Evolutionary conservation across 53 echinoderm and acorn worm genomes (phyloP).

Genomic region (Temnopleurus reevesii): DNA sequence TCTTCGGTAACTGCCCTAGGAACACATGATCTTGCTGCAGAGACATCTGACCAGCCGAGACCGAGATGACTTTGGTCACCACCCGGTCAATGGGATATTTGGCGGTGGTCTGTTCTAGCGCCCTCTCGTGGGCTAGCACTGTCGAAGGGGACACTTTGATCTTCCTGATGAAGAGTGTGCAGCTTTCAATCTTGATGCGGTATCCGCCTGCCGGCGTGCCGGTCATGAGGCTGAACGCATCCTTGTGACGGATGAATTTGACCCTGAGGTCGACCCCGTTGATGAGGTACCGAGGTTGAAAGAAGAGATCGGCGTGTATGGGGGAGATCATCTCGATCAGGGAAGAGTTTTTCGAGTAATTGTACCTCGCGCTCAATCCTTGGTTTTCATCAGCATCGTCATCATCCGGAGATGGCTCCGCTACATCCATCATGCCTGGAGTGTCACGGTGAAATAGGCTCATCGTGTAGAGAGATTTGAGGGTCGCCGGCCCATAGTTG

Average conservation of each 20-base stretch:
- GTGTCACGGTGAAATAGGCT: neutral
- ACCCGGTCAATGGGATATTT: slow-evolving; percentile 48
- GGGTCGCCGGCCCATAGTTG: slow-evolving; percentile 28
- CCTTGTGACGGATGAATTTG: slow-evolving; percentile 14
- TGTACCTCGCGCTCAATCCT: neutral
- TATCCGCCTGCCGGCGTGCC: neutral
- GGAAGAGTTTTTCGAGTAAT: neutral
- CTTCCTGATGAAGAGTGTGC: slow-evolving; percentile 25
- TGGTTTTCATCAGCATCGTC: neutral
- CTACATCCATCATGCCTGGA: neutral
- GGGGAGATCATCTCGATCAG: slow-evolving; percentile 46
- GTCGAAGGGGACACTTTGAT: neutral
- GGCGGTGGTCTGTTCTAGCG: neutral
- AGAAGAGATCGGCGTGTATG: slow-evolving; percentile 32
- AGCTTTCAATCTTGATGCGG: neutral
- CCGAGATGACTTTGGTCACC: slow-evolving; percentile 8
- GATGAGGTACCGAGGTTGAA: slow-evolving; percentile 35
- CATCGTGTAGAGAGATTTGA: neutral
- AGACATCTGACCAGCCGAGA: slow-evolving; percentile 51
- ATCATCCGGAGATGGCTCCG: neutral
- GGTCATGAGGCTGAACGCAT: slow-evolving; percentile 1
- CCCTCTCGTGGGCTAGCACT: slow-evolving; percentile 28
- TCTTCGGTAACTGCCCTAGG: slow-evolving; percentile 20
- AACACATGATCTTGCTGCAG: slow-evolving; percentile 64
- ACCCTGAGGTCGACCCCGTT: slow-evolving; percentile 34